Conservation (phyloP, 2,888 invertebrate species). For the Chymomyza caudatula region DNA sequence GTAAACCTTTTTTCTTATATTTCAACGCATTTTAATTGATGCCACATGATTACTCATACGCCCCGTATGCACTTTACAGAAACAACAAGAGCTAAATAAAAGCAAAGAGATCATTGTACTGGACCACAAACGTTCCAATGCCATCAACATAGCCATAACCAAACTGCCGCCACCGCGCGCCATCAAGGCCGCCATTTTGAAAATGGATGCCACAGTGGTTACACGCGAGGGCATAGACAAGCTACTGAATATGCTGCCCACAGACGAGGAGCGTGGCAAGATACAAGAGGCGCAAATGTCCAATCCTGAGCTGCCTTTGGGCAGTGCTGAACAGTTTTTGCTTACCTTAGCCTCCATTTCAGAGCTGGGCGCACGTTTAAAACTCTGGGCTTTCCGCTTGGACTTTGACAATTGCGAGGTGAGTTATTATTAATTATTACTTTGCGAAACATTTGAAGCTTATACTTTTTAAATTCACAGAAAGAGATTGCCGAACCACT, state of each 20-base stretch:
- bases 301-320: conserved; percentile 79
- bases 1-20: conserved; percentile 5
- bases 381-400: conserved; percentile 98
- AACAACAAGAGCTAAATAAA: conserved; percentile 89
- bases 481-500: conserved; percentile 99
- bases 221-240: conserved; percentile 99
- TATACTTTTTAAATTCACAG: conserved; percentile 69
- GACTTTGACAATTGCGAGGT: conserved; percentile 98
- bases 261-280: conserved; percentile 96
- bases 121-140: conserved; percentile 98
- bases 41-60: background rate
- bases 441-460: background rate
- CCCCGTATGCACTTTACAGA: conserved; percentile 79
- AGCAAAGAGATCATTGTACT: conserved; percentile 95
- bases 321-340: conserved; percentile 99
- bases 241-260: conserved; percentile 96
- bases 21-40: background rate
- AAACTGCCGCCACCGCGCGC: conserved; percentile 98
- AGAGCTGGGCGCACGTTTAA: conserved; percentile 93
- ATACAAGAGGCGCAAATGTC: conserved; percentile 91
- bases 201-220: conserved; percentile 99
- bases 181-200: conserved; percentile 98
- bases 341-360: conserved; percentile 96
- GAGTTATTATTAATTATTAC: too few relatives aligned
- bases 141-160: conserved; percentile 99